These are phyloP conservation scores for Melanotaenia boesemani DNA, from an alignment of 2,797 vertebrate genomes.

Conservation along the genomic window DNA sequence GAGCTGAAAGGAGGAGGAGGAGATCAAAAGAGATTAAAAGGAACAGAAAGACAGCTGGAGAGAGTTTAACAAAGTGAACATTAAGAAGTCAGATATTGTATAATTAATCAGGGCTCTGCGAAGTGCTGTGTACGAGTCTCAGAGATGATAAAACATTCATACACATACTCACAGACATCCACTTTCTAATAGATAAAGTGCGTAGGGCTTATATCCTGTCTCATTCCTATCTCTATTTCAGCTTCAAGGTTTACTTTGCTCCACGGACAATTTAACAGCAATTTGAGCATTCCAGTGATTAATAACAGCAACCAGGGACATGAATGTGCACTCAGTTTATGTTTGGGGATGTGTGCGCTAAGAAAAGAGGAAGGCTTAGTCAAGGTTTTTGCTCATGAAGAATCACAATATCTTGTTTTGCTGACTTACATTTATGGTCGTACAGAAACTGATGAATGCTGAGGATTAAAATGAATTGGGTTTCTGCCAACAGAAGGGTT, in stretches of 20 bases:
- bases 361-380: slow-evolving; percentile 42
- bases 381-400: slow-evolving; percentile 51
- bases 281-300: slow-evolving; percentile 67
- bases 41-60: slow-evolving; percentile 26
- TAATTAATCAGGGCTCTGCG: slow-evolving; percentile 62
- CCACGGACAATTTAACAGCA: slow-evolving; percentile 68
- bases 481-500: background rate
- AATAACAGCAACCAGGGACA: slow-evolving; percentile 43
- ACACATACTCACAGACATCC: slow-evolving; percentile 12
- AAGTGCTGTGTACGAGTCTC: slow-evolving; percentile 40
- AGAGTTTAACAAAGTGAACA: slow-evolving; percentile 59
- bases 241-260: slow-evolving; percentile 68
- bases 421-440: slow-evolving; percentile 27
- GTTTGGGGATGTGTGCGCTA: slow-evolving; percentile 28
- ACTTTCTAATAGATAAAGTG: slow-evolving; percentile 48
- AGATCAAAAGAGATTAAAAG: slow-evolving; percentile 47
- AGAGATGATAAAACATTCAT: slow-evolving; percentile 59
- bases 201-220: slow-evolving; percentile 23
- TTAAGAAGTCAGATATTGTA: slow-evolving; percentile 63
- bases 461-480: background rate
- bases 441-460: slow-evolving; percentile 11
- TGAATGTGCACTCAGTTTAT: background rate
- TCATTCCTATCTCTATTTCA: slow-evolving; percentile 36
- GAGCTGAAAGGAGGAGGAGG: slow-evolving; percentile 30
- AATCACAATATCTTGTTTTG: slow-evolving; percentile 45